phyloP scores from a whole-genome alignment of 2,797 vertebrate species.

The Periparus ater region DNA sequence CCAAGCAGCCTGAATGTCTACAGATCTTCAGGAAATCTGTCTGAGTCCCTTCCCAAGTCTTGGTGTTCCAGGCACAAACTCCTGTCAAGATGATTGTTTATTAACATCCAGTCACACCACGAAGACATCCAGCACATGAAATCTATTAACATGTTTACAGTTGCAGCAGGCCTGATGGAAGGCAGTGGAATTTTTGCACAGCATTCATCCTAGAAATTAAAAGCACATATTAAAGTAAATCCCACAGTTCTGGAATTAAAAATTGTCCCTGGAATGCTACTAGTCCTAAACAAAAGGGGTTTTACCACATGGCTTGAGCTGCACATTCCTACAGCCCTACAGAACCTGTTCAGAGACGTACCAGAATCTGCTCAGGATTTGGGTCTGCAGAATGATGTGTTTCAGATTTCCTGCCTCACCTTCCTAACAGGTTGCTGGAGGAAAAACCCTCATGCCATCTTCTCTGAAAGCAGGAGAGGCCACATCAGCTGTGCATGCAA shows the following conservation, averaged over 20 bases:
- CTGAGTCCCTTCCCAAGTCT: background rate
- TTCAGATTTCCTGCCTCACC: background rate
- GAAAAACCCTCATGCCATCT: background rate
- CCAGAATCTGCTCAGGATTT: background rate
- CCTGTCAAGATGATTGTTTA: background rate
- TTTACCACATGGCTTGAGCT: accelerated
- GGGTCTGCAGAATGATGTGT: background rate
- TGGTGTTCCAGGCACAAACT: background rate
- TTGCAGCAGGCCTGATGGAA: background rate
- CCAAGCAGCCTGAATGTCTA: background rate
- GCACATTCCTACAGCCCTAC: accelerated
- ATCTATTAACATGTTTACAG: constrained; percentile 26
- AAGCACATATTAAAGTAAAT: background rate
- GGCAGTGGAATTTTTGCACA: background rate
- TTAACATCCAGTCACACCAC: background rate
- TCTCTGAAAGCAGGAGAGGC: background rate
- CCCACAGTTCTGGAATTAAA: background rate
- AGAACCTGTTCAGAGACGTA: background rate
- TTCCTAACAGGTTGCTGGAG: background rate
- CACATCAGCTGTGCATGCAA: background rate
- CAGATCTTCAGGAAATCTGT: background rate
- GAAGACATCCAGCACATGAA: constrained; percentile 14
- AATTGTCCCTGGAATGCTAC: background rate
- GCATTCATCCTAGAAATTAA: background rate
- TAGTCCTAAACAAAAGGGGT: background rate